Conservation (phyloP, 2,113 vertebrate genomes). For the Hyaena hyaena region DNA sequence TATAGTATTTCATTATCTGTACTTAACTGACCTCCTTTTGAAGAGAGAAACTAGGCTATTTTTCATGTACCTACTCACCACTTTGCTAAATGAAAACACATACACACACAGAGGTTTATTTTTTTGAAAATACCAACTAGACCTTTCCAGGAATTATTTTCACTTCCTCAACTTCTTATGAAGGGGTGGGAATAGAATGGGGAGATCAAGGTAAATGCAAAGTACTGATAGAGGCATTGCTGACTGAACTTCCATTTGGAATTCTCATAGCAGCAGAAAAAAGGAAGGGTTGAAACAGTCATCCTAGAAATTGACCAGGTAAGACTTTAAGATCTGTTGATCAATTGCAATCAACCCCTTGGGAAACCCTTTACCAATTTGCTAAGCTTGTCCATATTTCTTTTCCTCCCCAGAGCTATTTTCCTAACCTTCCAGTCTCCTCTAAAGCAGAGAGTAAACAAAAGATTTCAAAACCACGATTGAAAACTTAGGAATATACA, state of each 20-base stretch:
- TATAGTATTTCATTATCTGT: background rate
- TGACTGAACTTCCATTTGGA: background rate
- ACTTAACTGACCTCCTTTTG: background rate
- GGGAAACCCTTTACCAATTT: conserved; percentile 57
- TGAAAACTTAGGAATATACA: conserved; percentile 12
- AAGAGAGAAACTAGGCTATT: background rate
- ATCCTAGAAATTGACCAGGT: conserved; percentile 46
- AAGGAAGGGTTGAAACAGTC: conserved; percentile 23
- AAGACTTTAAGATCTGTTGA: conserved; percentile 61
- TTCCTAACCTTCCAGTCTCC: conserved; percentile 62
- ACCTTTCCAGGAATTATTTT: conserved; percentile 32
- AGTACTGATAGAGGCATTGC: background rate
- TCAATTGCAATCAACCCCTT: conserved; percentile 49
- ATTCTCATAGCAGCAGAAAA: background rate
- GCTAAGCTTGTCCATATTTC: conserved; percentile 38
- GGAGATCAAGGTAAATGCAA: background rate
- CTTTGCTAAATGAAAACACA: conserved; percentile 12
- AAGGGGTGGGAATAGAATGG: background rate
- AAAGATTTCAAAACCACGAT: conserved; percentile 31
- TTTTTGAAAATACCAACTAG: background rate
- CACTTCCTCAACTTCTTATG: background rate
- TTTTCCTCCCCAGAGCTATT: conserved; percentile 47
- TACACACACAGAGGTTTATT: background rate
- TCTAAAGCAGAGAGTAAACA: conserved; percentile 58
- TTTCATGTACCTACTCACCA: background rate